These are phyloP conservation scores for Drosophila pectinifera DNA, from an alignment of 1,140 invertebrate species.

Conservation along the genomic window DNA sequence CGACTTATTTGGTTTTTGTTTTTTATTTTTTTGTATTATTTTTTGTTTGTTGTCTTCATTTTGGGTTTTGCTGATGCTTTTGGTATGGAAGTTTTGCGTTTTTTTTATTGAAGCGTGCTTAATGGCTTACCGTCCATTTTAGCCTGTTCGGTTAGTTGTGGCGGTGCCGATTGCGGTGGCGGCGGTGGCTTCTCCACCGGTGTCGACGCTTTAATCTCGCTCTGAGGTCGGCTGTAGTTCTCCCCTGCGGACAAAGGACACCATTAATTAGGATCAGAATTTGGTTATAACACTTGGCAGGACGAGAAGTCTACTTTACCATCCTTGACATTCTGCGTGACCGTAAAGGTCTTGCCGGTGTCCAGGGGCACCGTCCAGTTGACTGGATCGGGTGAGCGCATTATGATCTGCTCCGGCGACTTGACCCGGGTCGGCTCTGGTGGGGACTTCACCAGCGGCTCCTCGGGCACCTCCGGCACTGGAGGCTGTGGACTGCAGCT, in stretches of 20 bases:
- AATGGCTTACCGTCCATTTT: slow-evolving; percentile 84
- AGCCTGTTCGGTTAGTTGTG: slow-evolving; percentile 87
- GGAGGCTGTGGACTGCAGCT: slow-evolving; percentile 84
- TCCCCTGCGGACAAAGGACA: slow-evolving; percentile 56
- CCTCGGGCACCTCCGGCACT: slow-evolving; percentile 85
- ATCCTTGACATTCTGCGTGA: slow-evolving; percentile 95
- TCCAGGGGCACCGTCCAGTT: slow-evolving; percentile 97
- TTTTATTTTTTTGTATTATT: slow-evolving; percentile 28
- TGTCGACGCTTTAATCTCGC: slow-evolving; percentile 89
- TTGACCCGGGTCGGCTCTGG: slow-evolving; percentile 96
- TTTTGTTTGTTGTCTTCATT: slow-evolving; percentile 58
- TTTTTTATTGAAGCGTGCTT: slow-evolving; percentile 82
- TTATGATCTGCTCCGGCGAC: slow-evolving; percentile 95
- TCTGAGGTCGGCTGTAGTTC: slow-evolving; percentile 88
- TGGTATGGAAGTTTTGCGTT: slow-evolving; percentile 77
- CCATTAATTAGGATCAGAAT: not conserved
- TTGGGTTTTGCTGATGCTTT: slow-evolving; percentile 57
- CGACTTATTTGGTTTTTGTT: slow-evolving; percentile 42
- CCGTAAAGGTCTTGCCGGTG: slow-evolving; percentile 96
- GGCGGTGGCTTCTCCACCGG: slow-evolving; percentile 88
- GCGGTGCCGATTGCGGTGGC: slow-evolving; percentile 88
- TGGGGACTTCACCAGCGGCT: slow-evolving; percentile 93
- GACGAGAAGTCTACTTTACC: slow-evolving; percentile 88
- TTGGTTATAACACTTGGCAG: not conserved
- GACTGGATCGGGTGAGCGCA: slow-evolving; percentile 95